These are phyloP conservation scores for Hypothenemus hampei DNA, from an alignment of 1,140 invertebrate species.

Conservation along the genomic window DNA sequence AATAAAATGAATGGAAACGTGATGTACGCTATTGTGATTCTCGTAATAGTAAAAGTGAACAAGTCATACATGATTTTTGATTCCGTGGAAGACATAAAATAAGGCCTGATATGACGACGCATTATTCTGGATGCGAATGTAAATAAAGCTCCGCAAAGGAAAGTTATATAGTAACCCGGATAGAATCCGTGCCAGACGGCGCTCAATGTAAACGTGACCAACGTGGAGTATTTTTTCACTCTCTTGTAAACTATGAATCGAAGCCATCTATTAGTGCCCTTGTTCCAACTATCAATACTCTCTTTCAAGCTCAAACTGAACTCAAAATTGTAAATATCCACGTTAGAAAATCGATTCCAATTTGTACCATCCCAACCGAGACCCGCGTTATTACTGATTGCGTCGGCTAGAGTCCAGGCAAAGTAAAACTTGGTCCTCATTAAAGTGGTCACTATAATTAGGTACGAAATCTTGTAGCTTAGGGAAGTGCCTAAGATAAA, in stretches of 20 bases:
- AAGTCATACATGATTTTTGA: slow-evolving; percentile 71
- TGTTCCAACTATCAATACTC: slow-evolving; percentile 87
- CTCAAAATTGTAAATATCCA: slow-evolving; percentile 85
- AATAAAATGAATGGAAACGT: slow-evolving; percentile 87
- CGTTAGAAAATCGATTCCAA: slow-evolving; percentile 91
- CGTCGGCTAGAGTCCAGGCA: slow-evolving; percentile 91
- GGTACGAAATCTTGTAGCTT: slow-evolving; percentile 69
- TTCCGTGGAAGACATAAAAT: slow-evolving; percentile 62
- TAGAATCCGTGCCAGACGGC: slow-evolving; percentile 97
- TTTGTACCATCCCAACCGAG: slow-evolving; percentile 85
- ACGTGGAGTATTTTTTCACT: slow-evolving; percentile 55
- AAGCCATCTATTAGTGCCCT: slow-evolving; percentile 86
- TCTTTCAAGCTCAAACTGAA: slow-evolving; percentile 77
- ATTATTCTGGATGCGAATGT: slow-evolving; percentile 75
- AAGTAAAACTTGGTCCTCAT: slow-evolving; percentile 93
- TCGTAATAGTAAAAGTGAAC: slow-evolving; percentile 71
- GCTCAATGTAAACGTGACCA: slow-evolving; percentile 80
- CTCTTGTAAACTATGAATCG: slow-evolving; percentile 83
- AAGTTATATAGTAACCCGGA: slow-evolving; percentile 95
- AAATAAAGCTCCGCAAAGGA: slow-evolving; percentile 81
- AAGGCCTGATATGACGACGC: slow-evolving; percentile 61
- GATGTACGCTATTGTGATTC: slow-evolving; percentile 77
- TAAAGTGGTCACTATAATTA: slow-evolving; percentile 70
- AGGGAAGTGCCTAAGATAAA: slow-evolving; percentile 60
- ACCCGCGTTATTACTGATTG: slow-evolving; percentile 90